Evolutionary conservation across 2,113 vertebrate genomes (phyloP).

Genomic region (Hoplias malabaricus): DNA sequence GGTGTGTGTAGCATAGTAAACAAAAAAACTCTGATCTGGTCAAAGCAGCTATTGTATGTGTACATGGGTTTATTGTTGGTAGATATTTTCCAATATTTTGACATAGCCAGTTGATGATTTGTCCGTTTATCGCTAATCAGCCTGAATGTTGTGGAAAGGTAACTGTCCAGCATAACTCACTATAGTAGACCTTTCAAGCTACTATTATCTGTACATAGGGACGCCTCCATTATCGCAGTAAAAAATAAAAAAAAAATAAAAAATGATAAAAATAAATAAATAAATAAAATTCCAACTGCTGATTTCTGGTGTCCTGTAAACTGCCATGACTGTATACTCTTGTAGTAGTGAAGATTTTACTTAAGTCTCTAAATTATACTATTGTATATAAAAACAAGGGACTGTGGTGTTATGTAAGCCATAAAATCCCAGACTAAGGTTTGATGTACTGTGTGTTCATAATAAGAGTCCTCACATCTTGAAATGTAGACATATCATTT

Average conservation of each 20-base stretch:
- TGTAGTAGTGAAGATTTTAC: neutral
- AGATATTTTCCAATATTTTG: slow-evolving; percentile 56
- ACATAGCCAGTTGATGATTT: slow-evolving; percentile 48
- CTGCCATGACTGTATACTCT: slow-evolving; percentile 2
- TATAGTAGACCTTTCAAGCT: slow-evolving; percentile 50
- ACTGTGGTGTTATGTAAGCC: slow-evolving; percentile 19
- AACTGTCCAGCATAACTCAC: slow-evolving; percentile 63
- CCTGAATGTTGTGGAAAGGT: slow-evolving; percentile 74
- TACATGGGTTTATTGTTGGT: slow-evolving; percentile 68
- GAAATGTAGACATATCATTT: slow-evolving; percentile 41
- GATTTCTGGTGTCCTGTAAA: neutral
- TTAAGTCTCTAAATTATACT: neutral
- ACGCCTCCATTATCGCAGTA: slow-evolving; percentile 11
- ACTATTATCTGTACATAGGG: slow-evolving; percentile 61
- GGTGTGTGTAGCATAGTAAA: slow-evolving; percentile 75
- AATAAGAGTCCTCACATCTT: slow-evolving; percentile 24
- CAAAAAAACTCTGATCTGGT: slow-evolving; percentile 77
- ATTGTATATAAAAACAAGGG: slow-evolving; percentile 1
- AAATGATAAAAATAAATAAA: too few species aligned
- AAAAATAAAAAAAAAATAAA: too few species aligned
- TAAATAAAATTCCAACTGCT: neutral
- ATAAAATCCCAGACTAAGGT: slow-evolving; percentile 40
- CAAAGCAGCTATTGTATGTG: slow-evolving; percentile 64
- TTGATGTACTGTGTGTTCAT: slow-evolving; percentile 21
- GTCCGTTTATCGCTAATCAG: slow-evolving; percentile 77